Evolutionary conservation across 2,113 vertebrate genomes (phyloP).

Genomic region (Struthidea cinerea): DNA sequence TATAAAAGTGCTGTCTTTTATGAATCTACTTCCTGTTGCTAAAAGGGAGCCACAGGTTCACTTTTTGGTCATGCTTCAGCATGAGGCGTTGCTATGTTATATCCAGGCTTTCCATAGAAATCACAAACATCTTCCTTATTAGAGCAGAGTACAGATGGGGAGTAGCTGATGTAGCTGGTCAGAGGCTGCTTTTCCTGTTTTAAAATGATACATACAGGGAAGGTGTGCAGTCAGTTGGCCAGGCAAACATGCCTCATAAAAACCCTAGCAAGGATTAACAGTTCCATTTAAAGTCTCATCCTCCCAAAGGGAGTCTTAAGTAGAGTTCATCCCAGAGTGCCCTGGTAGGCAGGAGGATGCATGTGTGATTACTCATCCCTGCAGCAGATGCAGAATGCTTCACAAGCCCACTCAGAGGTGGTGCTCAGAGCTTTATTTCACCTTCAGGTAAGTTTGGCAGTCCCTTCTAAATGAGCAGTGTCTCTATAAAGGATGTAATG

Average conservation of each 20-base stretch:
- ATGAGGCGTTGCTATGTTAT: background rate
- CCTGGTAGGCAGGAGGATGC: background rate
- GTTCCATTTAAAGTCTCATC: background rate
- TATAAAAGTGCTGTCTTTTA: background rate
- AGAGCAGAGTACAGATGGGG: background rate
- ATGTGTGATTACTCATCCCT: background rate
- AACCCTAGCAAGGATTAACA: background rate
- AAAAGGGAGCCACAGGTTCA: background rate
- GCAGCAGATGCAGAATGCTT: background rate
- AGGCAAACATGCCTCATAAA: background rate
- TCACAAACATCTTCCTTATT: background rate
- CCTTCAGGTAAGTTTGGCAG: background rate
- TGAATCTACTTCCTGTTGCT: background rate
- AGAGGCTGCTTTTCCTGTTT: background rate
- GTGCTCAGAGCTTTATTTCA: background rate
- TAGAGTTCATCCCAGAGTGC: background rate
- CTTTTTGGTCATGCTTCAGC: background rate
- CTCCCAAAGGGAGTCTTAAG: background rate
- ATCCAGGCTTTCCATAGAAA: background rate
- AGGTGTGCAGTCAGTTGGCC: background rate
- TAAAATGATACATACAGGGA: background rate
- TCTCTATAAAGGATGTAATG: background rate
- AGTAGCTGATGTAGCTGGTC: background rate
- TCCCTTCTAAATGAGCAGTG: background rate
- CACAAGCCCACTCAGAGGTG: fast-evolving